A percentile compares a stretch with the other conserved stretches of the same genome.
These are phyloP conservation scores for Machimus rusticus DNA, from an alignment of 2,888 invertebrate genomes.

Conservation along the genomic window DNA sequence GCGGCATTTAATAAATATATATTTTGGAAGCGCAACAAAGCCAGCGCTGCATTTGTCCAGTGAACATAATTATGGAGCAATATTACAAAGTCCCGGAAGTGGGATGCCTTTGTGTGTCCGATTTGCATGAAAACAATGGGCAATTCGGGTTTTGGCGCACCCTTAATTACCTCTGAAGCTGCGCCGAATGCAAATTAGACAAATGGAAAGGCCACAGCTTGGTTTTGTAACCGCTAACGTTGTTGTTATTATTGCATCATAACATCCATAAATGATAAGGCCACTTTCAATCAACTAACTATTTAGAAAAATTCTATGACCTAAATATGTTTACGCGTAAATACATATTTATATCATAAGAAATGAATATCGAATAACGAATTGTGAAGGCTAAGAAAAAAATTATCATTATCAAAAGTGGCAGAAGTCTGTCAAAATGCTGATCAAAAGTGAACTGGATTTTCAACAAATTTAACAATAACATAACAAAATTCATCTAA, in stretches of 20 bases:
- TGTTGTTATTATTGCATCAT: not conserved
- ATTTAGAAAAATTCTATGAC: too few relatives aligned
- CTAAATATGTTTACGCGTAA: too few relatives aligned
- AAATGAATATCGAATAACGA: too few relatives aligned
- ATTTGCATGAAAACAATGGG: not conserved
- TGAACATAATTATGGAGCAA: not conserved
- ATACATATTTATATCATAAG: too few relatives aligned
- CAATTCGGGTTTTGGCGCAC: not conserved
- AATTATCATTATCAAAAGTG: too few relatives aligned
- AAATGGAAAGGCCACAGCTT: not conserved
- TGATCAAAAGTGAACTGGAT: too few relatives aligned
- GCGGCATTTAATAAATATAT: not conserved
- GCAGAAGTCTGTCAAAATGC: too few relatives aligned
- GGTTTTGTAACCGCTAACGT: not conserved
- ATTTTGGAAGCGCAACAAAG: not conserved
- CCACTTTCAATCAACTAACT: not conserved
- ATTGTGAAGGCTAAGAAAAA: too few relatives aligned
- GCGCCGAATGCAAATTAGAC: not conserved
- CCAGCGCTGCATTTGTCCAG: not conserved
- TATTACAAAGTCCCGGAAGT: not conserved
- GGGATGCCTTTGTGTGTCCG: not conserved
- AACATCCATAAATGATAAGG: not conserved
- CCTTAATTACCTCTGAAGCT: not conserved
- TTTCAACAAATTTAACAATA: too few relatives aligned
- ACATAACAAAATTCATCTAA: too few relatives aligned